Base-by-base conservation (phyloP, 1,140 invertebrate genomes). In the Formica exsecta region DNA sequence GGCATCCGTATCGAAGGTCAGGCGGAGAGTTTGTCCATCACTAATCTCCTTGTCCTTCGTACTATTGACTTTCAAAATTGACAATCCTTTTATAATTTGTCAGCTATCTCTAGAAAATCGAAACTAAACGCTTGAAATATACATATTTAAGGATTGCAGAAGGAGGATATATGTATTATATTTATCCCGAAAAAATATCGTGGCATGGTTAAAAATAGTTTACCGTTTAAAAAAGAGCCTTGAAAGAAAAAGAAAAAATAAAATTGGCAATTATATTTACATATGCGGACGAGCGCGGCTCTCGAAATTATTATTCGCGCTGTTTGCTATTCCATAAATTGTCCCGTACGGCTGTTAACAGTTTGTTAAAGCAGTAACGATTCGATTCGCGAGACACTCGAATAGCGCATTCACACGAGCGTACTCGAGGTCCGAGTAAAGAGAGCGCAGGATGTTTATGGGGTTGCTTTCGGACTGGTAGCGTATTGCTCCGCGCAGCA, bases 401-500 rank as follows among this genome's bases (percentile, higher is more conserved):
- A 90, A 66, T 65, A 57, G 84, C 81, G 85, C 85, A 93, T 94
- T 94, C 93, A 93, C 89, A 93, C 91, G 90, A 93, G 87, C 83
- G 62, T 74, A 92, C 92, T 93, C 87, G 25, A 85, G 68, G 86
- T 84, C 91, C 88, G 68, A 76, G 86, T 90, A 92, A 92, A 84
- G 88, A 87, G 87, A 89, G 85, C 87, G 88, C 87, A 86, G 91
- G 89, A 92, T 94, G 93, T 92, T 94, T 93, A 93, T 91, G 91
- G 92, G 92, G 89, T 90, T 77, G 77, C 83, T 76, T 84, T 81
- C 89, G 87, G 90, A 93, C 91, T 92, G 92, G 92, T 94, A 93
- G 92, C 92, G 90, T 93, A 94, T 93, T 93, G 93, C 91, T 83
- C 36, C 48, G 86, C 92, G 59, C 94, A 91, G 91, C 94, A 91